Conservation (phyloP, 2,797 vertebrate species). For the Leucoraja ocellata region DNA sequence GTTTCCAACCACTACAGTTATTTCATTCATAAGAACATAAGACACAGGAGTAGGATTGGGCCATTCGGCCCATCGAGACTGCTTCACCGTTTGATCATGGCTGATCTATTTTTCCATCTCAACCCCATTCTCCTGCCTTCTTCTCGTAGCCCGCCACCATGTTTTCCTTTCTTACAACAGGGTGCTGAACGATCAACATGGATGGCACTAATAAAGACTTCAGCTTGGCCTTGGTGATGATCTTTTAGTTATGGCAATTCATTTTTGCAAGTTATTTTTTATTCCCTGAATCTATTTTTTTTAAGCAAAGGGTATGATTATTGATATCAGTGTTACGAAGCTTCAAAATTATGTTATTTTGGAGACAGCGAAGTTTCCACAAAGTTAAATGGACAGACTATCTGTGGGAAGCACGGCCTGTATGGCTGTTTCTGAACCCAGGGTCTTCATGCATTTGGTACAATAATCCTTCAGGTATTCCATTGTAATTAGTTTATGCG, state of each 20-base stretch:
- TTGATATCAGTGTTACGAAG: slow-evolving; percentile 10
- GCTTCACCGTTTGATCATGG: too few species aligned
- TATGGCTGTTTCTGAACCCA: not conserved
- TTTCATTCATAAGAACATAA: not conserved
- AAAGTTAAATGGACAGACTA: not conserved
- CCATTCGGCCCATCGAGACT: too few species aligned
- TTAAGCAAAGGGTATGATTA: slow-evolving; percentile 5
- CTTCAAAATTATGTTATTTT: not conserved
- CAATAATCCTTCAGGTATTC: slow-evolving; percentile 12
- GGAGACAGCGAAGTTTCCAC: slow-evolving; percentile 1
- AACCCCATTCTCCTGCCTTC: too few species aligned
- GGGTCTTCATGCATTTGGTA: slow-evolving; percentile 7
- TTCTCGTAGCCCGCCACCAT: not conserved
- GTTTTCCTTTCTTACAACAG: not conserved
- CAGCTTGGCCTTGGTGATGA: not conserved
- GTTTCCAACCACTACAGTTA: not conserved
- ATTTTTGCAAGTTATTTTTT: not conserved
- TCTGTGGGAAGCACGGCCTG: not conserved
- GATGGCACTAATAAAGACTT: not conserved
- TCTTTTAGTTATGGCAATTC: not conserved
- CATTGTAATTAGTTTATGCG: not conserved
- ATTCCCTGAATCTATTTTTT: not conserved
- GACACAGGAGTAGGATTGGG: too few species aligned
- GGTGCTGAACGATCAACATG: not conserved
- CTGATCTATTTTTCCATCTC: too few species aligned